A percentile compares a stretch with the other conserved stretches of the same genome.
Conservation (phyloP, 92 coral and sea anemone species). For the Micromussa lordhowensis region DNA sequence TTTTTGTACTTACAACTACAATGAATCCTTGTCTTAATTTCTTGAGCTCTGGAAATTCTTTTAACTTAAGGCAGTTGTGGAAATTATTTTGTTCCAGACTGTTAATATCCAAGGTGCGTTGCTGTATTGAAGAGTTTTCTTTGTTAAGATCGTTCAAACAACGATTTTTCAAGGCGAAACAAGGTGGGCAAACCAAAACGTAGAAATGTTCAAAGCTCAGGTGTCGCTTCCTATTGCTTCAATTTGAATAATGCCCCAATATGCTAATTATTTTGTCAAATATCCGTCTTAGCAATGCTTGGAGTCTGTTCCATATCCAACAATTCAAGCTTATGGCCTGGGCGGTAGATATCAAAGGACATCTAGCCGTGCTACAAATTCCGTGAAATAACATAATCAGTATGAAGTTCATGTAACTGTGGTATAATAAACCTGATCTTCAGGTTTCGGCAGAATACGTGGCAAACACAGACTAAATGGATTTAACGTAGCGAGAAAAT, state of each 20-base stretch:
- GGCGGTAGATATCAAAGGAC: not conserved
- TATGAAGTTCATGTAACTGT: not conserved
- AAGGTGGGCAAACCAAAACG: not conserved
- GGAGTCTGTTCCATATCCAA: not conserved
- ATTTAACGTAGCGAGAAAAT: not conserved
- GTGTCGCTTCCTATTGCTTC: not conserved
- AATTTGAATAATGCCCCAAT: not conserved
- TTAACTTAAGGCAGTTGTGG: not conserved
- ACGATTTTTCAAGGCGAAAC: not conserved
- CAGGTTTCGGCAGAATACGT: not conserved
- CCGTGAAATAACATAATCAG: not conserved
- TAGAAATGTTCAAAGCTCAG: not conserved
- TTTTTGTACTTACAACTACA: not conserved
- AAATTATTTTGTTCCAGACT: not conserved
- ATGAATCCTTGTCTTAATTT: not conserved
- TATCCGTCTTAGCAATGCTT: conserved; percentile 13
- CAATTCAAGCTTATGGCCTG: not conserved
- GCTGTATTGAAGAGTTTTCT: not conserved
- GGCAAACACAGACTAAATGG: not conserved
- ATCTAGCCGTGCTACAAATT: not conserved
- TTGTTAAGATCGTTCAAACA: not conserved
- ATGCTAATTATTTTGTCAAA: conserved; percentile 2
- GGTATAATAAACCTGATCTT: not conserved
- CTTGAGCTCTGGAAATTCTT: not conserved
- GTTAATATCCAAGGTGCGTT: not conserved